Conservation (phyloP, 2,888 invertebrate genomes). For the Apamea sordens region DNA sequence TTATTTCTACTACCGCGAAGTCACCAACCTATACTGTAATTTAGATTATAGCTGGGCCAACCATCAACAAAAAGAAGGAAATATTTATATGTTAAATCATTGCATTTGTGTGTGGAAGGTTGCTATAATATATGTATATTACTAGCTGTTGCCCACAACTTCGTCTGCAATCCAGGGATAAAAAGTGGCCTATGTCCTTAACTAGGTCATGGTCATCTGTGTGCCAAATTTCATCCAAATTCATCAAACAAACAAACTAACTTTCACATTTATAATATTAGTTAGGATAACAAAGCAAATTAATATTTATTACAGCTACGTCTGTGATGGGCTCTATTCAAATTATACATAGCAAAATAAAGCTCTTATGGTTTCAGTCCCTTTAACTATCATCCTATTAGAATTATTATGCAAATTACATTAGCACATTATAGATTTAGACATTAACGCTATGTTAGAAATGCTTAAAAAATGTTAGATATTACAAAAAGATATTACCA, state of each 20-base stretch:
- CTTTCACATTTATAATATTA: neutral
- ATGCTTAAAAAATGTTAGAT: constrained; percentile 28
- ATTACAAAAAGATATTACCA: neutral
- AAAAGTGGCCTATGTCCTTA: too few relatives aligned
- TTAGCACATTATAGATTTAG: constrained; percentile 38
- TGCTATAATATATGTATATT: too few relatives aligned
- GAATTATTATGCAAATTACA: constrained; percentile 15
- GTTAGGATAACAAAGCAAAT: neutral
- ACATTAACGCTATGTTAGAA: constrained; percentile 38
- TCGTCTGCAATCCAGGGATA: too few relatives aligned
- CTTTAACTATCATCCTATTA: neutral
- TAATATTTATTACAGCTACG: neutral
- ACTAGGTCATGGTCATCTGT: too few relatives aligned
- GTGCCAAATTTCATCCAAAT: too few relatives aligned
- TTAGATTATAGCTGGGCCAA: too few relatives aligned
- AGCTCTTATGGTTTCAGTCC: constrained; percentile 49
- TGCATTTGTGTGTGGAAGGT: too few relatives aligned
- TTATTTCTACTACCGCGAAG: too few relatives aligned
- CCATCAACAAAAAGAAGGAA: too few relatives aligned
- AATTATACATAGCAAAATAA: constrained; percentile 49
- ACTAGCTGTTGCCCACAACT: too few relatives aligned
- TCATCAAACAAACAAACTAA: neutral
- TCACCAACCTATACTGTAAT: too few relatives aligned
- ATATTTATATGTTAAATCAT: too few relatives aligned
- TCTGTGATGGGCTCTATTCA: neutral